These are phyloP conservation scores for Limnephilus rhombicus DNA, from an alignment of 2,888 invertebrate species.

Conservation along the genomic window DNA sequence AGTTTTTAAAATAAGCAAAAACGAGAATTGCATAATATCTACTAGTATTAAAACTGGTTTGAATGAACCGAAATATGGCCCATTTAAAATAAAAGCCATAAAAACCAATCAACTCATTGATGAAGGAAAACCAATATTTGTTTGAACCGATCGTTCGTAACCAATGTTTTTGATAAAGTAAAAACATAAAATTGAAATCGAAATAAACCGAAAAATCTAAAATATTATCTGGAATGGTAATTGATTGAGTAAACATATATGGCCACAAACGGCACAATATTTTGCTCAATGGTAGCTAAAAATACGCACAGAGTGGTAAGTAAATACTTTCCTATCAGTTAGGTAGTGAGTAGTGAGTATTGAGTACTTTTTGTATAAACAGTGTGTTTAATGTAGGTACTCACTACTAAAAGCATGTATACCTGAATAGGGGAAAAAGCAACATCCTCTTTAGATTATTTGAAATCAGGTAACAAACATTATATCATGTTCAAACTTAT, in stretches of 20 bases:
- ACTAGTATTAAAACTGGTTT: not conserved
- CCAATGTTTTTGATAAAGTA: not conserved
- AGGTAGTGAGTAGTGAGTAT: no score
- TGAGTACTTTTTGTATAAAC: no score
- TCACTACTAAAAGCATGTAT: no score
- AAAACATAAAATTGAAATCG: not conserved
- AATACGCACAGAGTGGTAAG: not conserved
- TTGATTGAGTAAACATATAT: not conserved
- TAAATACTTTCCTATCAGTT: no score
- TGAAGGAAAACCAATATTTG: not conserved
- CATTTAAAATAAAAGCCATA: not conserved
- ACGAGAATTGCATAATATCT: not conserved
- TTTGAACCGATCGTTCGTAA: not conserved
- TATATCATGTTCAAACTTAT: no score
- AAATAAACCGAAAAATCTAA: not conserved
- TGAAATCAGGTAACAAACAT: no score
- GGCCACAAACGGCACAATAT: not conserved
- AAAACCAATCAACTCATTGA: not conserved
- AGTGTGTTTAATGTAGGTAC: no score
- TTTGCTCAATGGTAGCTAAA: not conserved
- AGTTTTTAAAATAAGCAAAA: no score
- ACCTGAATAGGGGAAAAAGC: no score
- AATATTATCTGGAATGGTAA: not conserved
- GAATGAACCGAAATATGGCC: not conserved
- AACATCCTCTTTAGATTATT: no score